phyloP scores from a whole-genome alignment of 2,113 vertebrate genomes.

The Hydrochoerus hydrochaeris region DNA sequence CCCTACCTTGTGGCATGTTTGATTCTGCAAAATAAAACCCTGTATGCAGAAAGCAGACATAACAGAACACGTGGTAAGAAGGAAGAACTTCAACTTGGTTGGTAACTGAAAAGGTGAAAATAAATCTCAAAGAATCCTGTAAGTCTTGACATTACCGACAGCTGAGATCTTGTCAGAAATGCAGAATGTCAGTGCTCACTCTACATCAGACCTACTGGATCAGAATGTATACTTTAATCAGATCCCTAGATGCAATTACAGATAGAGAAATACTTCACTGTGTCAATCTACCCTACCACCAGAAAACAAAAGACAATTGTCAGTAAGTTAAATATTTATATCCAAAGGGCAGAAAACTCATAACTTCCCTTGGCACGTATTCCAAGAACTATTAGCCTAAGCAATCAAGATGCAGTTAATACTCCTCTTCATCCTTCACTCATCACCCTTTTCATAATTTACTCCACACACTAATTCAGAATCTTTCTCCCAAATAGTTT shows the following conservation, averaged over 20 bases:
- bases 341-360: not conserved
- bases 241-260: not conserved
- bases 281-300: not conserved
- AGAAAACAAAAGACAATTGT: not conserved
- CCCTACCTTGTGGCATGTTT: not conserved
- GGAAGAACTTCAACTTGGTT: not conserved
- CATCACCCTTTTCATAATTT: not conserved
- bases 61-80: not conserved
- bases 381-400: not conserved
- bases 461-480: not conserved
- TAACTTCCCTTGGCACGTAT: not conserved
- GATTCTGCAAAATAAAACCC: conserved; percentile 42
- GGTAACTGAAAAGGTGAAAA: not conserved
- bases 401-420: not conserved
- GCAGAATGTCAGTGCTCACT: not conserved
- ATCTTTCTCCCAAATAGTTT: not conserved
- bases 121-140: not conserved
- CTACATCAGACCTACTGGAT: not conserved
- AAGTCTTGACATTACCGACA: not conserved
- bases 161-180: not conserved
- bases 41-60: not conserved
- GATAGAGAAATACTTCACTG: not conserved
- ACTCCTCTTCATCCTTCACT: not conserved
- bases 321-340: not conserved
- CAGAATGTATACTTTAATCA: conserved; percentile 25